Conservation (phyloP, 2,113 vertebrate species). For the Paratilapia polleni region DNA sequence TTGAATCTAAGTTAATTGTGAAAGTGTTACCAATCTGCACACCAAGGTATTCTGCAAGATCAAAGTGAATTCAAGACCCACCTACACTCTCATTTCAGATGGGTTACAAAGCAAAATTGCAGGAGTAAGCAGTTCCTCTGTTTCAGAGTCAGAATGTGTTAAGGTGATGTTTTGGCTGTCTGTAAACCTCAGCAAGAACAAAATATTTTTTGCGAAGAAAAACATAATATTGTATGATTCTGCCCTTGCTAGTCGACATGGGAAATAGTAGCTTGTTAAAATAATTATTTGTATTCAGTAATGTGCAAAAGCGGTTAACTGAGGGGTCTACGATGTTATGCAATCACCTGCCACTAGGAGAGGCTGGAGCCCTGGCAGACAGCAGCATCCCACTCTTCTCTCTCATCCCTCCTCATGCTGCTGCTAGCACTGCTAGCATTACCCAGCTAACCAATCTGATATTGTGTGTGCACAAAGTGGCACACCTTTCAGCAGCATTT, state of each 20-base stretch:
- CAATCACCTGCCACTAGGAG: no score
- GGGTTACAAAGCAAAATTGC: constrained; percentile 17
- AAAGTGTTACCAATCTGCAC: constrained; percentile 41
- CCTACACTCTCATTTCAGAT: constrained; percentile 37
- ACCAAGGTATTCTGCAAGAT: constrained; percentile 40
- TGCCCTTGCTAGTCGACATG: fast-evolving
- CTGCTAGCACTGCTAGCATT: neutral
- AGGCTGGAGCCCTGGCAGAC: no score
- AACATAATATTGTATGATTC: neutral
- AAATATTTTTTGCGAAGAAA: neutral
- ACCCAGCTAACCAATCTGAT: neutral
- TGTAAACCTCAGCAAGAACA: neutral
- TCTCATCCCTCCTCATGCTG: no score
- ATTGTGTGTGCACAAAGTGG: neutral
- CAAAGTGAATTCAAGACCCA: constrained; percentile 53
- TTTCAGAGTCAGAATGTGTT: neutral
- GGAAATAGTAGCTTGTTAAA: neutral
- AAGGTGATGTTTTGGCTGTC: neutral
- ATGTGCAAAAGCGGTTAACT: neutral
- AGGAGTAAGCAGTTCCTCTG: constrained; percentile 35
- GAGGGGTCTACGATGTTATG: neutral
- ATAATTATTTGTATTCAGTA: neutral
- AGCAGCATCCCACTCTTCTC: neutral
- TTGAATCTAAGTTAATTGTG: constrained; percentile 50
- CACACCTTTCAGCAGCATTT: fast-evolving